These are phyloP conservation scores for Mactromeris polynyma DNA, from an alignment of 2,888 invertebrate species.

Conservation along the genomic window DNA sequence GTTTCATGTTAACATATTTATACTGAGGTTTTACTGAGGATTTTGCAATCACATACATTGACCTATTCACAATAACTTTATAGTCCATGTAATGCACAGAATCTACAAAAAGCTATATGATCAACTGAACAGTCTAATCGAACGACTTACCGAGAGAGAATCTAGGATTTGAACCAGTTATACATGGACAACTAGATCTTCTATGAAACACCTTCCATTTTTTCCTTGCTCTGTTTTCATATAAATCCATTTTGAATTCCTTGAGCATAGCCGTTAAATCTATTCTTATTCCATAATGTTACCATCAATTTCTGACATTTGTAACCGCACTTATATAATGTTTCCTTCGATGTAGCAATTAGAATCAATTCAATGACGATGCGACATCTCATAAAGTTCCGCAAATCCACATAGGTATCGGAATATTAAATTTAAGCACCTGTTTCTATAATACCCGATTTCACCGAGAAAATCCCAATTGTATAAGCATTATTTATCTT, in stretches of 20 bases:
- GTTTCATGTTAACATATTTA: too few species aligned
- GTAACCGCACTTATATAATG: background rate
- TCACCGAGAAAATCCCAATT: background rate
- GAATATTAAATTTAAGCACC: too few species aligned
- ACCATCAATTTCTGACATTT: background rate
- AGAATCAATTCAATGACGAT: too few species aligned
- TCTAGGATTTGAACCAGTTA: conserved; percentile 42
- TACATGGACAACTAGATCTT: conserved; percentile 60
- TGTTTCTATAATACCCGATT: background rate
- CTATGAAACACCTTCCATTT: conserved; percentile 20
- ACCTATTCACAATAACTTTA: too few species aligned
- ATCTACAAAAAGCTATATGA: too few species aligned
- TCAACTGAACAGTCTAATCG: too few species aligned
- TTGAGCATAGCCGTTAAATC: background rate
- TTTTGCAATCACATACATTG: too few species aligned
- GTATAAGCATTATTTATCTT: background rate
- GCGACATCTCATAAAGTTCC: too few species aligned
- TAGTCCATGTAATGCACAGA: too few species aligned
- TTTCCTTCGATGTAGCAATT: too few species aligned
- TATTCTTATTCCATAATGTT: background rate
- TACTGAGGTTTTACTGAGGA: too few species aligned
- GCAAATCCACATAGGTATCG: too few species aligned
- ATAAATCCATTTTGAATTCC: conserved; percentile 29
- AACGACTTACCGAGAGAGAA: conserved; percentile 54
- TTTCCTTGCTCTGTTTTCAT: conserved; percentile 25